Percentiles rank a stretch among this genome's conserved stretches.
Conservation (phyloP, 2,113 vertebrate genomes). For the Phyllopteryx taeniolatus region DNA sequence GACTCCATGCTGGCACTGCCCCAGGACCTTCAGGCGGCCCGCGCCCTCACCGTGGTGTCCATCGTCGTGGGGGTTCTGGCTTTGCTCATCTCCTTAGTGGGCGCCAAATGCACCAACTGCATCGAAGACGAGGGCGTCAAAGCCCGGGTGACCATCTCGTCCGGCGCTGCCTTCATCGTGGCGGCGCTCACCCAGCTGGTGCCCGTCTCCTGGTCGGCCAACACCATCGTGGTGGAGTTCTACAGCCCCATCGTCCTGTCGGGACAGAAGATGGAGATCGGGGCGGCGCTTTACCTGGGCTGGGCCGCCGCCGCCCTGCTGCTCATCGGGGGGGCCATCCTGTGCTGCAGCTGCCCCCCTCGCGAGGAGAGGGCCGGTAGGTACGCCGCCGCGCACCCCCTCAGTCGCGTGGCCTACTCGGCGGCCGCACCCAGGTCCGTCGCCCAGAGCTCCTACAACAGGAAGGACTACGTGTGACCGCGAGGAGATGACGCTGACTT, state of each 20-base stretch:
- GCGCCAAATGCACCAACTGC: conserved; percentile 93
- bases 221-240: conserved; percentile 86
- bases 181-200: conserved; percentile 80
- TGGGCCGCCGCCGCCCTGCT: conserved; percentile 84
- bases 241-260: conserved; percentile 80
- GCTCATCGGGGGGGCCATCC: conserved; percentile 82
- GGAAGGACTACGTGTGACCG: conserved; percentile 89
- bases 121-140: conserved; percentile 85
- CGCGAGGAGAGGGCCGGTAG: conserved; percentile 65
- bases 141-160: conserved; percentile 84
- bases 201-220: conserved; percentile 90
- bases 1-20: conserved; percentile 87
- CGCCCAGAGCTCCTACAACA: conserved; percentile 77
- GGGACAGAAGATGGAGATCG: conserved; percentile 87
- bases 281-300: conserved; percentile 84
- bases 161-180: conserved; percentile 81
- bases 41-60: conserved; percentile 83
- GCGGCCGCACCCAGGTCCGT: conserved; percentile 77
- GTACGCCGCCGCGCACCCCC: conserved; percentile 58
- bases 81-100: conserved; percentile 82
- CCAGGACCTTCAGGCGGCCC: conserved; percentile 87
- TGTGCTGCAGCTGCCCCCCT: conserved; percentile 92
- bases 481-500: neutral
- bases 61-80: conserved; percentile 81
- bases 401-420: conserved; percentile 80